Conservation (phyloP, 2,113 vertebrate species). For the Tachysurus vachellii region DNA sequence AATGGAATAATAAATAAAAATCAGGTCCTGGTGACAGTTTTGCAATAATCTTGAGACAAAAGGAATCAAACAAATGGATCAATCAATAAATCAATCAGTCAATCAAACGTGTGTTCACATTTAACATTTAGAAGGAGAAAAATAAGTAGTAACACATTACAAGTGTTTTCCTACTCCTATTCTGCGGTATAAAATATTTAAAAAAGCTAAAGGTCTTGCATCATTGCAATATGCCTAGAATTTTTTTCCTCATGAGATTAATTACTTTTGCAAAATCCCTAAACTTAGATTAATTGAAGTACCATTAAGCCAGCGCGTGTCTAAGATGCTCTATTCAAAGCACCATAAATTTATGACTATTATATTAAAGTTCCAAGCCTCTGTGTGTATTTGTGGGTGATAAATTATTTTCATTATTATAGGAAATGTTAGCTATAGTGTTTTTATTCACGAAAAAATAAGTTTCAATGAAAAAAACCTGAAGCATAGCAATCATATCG, state of each 20-base stretch:
- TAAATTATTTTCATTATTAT: not conserved
- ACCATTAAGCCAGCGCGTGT: not conserved
- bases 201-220: conserved; percentile 24
- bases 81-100: not conserved
- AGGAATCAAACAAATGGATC: not conserved
- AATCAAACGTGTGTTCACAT: not conserved
- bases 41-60: not conserved
- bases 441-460: not conserved
- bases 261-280: conserved; percentile 30
- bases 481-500: not conserved
- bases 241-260: not conserved
- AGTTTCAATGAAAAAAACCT: not conserved
- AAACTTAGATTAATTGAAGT: conserved; percentile 8
- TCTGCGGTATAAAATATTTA: not conserved
- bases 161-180: not conserved
- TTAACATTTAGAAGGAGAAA: not conserved
- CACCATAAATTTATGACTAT: not conserved
- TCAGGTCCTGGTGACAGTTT: no score
- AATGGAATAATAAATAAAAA: not conserved
- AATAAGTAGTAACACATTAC: not conserved
- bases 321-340: not conserved
- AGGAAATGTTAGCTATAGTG: not conserved
- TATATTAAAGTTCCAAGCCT: not conserved
- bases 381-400: not conserved
- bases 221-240: not conserved